phyloP scores from a whole-genome alignment of 2,888 invertebrate genomes.

The Ennomos fuscantarius region DNA sequence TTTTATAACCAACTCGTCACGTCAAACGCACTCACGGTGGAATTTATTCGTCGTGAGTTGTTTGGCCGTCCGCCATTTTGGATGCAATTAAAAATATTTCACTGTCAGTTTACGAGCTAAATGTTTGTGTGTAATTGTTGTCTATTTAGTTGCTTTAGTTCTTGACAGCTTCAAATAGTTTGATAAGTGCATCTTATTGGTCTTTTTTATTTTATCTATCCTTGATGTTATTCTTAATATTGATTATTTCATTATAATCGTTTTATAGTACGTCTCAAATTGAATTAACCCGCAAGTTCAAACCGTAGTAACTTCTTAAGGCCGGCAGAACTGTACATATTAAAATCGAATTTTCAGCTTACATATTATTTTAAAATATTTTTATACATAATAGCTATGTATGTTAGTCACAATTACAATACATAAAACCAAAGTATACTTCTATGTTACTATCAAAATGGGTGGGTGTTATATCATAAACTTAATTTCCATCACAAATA shows the following conservation, averaged over 20 bases:
- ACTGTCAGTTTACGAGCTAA: conserved; percentile 35
- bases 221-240: background rate
- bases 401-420: no score
- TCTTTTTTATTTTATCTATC: background rate
- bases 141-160: conserved; percentile 26
- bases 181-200: background rate
- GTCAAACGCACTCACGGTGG: conserved; percentile 46
- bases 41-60: conserved; percentile 46
- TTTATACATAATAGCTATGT: no score
- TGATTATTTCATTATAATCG: background rate
- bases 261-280: background rate
- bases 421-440: no score
- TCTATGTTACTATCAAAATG: no score
- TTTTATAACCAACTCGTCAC: conserved; percentile 46
- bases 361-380: no score
- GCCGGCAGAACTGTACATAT: background rate
- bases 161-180: conserved; percentile 10
- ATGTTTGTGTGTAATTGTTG: conserved; percentile 35
- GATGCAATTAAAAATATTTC: conserved; percentile 51
- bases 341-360: no score
- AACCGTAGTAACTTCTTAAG: no score
- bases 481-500: no score
- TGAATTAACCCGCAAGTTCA: no score
- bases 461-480: no score
- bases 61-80: conserved; percentile 51